These are phyloP conservation scores for Sitodiplosis mosellana DNA, from an alignment of 1,140 invertebrate genomes.

Conservation along the genomic window DNA sequence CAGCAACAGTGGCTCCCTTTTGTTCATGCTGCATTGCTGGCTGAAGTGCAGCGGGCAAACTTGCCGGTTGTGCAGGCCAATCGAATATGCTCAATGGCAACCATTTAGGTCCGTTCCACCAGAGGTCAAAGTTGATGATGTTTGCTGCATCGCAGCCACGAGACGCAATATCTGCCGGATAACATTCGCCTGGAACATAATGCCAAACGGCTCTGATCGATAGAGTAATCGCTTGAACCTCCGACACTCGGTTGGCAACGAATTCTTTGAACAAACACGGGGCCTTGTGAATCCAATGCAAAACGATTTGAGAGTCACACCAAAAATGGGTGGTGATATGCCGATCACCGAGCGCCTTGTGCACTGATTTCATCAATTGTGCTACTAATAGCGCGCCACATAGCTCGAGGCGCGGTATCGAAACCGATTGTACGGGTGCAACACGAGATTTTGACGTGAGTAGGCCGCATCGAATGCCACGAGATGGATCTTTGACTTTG, in stretches of 20 bases:
- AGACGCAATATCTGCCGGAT: constrained; percentile 15
- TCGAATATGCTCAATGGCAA: too few relatives aligned
- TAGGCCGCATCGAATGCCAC: constrained; percentile 2
- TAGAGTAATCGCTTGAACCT: constrained; percentile 15
- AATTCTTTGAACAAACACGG: constrained; percentile 6
- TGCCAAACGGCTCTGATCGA: constrained; percentile 10
- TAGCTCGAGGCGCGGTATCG: constrained; percentile 9
- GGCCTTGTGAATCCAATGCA: neutral
- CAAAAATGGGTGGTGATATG: neutral
- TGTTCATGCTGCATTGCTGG: too few relatives aligned
- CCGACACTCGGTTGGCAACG: constrained; percentile 18
- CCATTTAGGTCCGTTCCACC: neutral
- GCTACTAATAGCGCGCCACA: neutral
- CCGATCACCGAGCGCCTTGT: neutral
- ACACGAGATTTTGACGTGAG: constrained; percentile 12
- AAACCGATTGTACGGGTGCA: constrained; percentile 8
- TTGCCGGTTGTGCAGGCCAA: too few relatives aligned
- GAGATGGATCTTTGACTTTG: constrained; percentile 2
- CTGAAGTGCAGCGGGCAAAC: too few relatives aligned
- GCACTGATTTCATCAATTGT: neutral
- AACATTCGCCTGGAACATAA: constrained; percentile 13
- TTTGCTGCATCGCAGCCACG: neutral
- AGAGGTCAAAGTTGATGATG: neutral
- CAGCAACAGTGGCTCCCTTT: too few relatives aligned
- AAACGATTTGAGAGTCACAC: constrained; percentile 18